Conservation (phyloP, 2,113 vertebrate species). For the Grantiella picta region DNA sequence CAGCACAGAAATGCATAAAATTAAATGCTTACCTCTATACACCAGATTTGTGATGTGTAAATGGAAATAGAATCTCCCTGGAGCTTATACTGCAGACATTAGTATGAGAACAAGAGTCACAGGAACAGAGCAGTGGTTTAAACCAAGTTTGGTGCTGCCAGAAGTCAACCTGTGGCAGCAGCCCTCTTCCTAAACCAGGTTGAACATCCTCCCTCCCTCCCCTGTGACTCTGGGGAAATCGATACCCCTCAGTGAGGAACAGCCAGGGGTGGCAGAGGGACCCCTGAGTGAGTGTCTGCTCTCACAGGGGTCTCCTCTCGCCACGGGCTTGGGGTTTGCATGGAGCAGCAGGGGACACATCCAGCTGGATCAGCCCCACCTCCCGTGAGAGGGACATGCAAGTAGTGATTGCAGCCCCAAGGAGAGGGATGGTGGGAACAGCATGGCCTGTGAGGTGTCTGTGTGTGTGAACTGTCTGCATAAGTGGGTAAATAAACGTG, state of each 20-base stretch:
- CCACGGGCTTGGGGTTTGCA: accelerated
- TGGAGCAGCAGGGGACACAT: accelerated
- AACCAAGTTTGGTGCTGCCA: background rate
- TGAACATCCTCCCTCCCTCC: background rate
- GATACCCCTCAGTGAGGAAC: accelerated
- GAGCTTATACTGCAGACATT: background rate
- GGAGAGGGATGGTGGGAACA: background rate
- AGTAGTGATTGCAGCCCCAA: accelerated
- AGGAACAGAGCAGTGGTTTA: background rate
- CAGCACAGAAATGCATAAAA: background rate
- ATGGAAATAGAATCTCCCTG: background rate
- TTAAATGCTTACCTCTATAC: background rate
- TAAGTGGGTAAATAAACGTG: background rate
- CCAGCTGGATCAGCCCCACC: background rate
- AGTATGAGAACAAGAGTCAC: background rate
- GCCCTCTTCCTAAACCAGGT: background rate
- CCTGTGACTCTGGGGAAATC: accelerated
- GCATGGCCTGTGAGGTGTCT: background rate
- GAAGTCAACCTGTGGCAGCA: background rate
- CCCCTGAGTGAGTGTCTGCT: background rate
- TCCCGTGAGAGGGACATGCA: background rate
- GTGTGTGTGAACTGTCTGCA: accelerated
- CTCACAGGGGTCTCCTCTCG: background rate
- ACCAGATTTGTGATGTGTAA: background rate
- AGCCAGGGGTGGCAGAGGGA: background rate